These are phyloP conservation scores for Leiothrix lutea DNA, from an alignment of 2,113 vertebrate species.

Conservation along the genomic window DNA sequence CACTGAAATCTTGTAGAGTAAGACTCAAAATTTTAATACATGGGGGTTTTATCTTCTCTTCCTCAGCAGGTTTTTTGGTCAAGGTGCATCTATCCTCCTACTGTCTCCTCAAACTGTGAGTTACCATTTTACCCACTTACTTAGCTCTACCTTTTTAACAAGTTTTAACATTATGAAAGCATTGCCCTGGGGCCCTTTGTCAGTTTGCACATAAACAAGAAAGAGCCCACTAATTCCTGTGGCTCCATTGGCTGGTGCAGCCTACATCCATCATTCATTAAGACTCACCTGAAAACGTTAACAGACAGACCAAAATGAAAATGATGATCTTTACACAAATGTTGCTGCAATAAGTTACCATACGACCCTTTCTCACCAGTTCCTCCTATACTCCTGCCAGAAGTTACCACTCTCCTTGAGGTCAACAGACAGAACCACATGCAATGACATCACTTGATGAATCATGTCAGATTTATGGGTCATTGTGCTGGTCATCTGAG, in stretches of 20 bases:
- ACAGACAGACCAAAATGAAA: not conserved
- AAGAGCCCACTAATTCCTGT: not conserved
- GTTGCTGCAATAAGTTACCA: not conserved
- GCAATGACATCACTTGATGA: not conserved
- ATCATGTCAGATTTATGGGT: not conserved
- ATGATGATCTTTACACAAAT: fast-evolving
- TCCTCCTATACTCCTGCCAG: not conserved
- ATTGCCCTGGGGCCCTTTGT: not conserved
- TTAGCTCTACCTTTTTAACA: not conserved
- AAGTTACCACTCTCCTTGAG: not conserved
- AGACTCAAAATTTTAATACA: not conserved
- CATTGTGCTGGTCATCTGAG: not conserved
- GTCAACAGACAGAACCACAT: not conserved
- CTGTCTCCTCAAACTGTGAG: not conserved
- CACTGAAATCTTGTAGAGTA: not conserved
- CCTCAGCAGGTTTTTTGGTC: not conserved
- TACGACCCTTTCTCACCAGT: not conserved
- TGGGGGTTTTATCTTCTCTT: not conserved
- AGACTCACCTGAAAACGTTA: not conserved
- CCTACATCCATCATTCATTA: not conserved
- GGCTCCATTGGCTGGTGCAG: not conserved
- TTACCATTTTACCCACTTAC: not conserved
- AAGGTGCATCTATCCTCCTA: not conserved
- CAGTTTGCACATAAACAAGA: not conserved
- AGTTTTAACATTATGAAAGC: not conserved